Evolutionary conservation across 2,797 vertebrate genomes (phyloP), one percentile per base, ranked within the genome.

Genomic region (Melopsittacus undulatus): DNA sequence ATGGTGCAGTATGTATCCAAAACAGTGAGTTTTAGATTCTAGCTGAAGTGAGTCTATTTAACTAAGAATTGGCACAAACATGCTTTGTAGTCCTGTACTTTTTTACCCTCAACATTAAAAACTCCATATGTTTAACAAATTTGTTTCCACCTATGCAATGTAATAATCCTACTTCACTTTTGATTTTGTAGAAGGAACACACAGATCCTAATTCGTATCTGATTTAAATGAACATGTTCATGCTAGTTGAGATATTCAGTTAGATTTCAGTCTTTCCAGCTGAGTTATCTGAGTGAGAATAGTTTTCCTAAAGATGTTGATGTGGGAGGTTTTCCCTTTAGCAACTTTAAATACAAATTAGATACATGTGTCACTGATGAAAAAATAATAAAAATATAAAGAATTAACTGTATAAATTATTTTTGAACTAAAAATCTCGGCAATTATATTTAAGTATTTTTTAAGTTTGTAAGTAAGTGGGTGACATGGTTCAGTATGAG

Each of bases 311-410:
- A 97, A 56, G 81, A 73, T 36, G 74, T 75, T 87, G 78, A 91
- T 72, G 96, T 96, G 96, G 96, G 97, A 96, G 96, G 95, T 87
- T 92, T 96, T 94, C 95, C 97, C 96, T 86, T 87, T 32, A 95
- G 96, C 97, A 74, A 68, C 38, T 92, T 76, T 73, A 57, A 75
- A 54, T 52, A 87, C 78, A 64, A 87, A 92, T 76, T 87, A 95
- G 89, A 75, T 43, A 40, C 72, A 59, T 43, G 18, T 34, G 26
- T 57, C 20, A 77, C 18, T 59, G 26, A 61, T 89, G 29, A 83
- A 70, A 88, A 93, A 56, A 43, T n/a, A 66, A 48, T 30, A 34
- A 48, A 51, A 70, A 83, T 40, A 79, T 59, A 4, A 63, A 48
- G 22, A 64, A 32, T 43, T 87, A 86, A 30, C 9, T 17, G 73